A percentile compares a stretch with the other conserved stretches of the same genome.
phyloP scores from a whole-genome alignment of 2,888 invertebrate genomes.

The Eurytoma californica region DNA sequence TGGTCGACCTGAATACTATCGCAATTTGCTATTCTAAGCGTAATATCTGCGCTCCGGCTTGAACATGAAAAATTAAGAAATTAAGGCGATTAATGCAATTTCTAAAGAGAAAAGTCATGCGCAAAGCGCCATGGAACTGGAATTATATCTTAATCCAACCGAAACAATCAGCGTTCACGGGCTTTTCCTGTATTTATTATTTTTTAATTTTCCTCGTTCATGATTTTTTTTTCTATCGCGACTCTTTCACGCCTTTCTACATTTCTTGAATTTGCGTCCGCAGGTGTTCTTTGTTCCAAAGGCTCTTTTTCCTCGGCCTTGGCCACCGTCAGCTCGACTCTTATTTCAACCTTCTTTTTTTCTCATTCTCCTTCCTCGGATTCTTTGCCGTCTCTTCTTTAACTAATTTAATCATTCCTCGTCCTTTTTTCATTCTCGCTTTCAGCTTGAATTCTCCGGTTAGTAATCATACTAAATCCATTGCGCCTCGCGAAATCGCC shows the following conservation, averaged over 20 bases:
- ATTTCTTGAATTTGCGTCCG: too few relatives aligned
- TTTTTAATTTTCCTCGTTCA: slow-evolving; percentile 52
- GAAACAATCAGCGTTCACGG: slow-evolving; percentile 33
- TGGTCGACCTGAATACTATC: too few relatives aligned
- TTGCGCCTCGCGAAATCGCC: slow-evolving; percentile 51
- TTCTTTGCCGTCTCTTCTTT: slow-evolving; percentile 3
- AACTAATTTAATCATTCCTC: slow-evolving; percentile 30
- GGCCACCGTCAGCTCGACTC: too few relatives aligned
- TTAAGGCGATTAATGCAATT: slow-evolving; percentile 68
- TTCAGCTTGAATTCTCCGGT: slow-evolving; percentile 54
- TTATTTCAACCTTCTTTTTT: not conserved
- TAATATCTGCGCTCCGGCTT: too few relatives aligned
- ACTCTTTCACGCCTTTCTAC: not conserved
- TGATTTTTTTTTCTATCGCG: not conserved
- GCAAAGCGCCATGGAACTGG: not conserved
- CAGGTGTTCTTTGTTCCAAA: too few relatives aligned
- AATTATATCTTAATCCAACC: slow-evolving; percentile 69
- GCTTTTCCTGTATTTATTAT: slow-evolving; percentile 50
- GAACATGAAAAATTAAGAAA: slow-evolving; percentile 55
- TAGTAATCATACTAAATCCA: slow-evolving; percentile 60
- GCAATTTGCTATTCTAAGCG: too few relatives aligned
- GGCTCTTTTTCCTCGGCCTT: too few relatives aligned
- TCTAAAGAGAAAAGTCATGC: slow-evolving; percentile 46
- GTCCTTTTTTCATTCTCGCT: slow-evolving; percentile 4
- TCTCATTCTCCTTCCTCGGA: not conserved